Base-by-base conservation (phyloP, 2,888 invertebrate genomes). In the Catocala sponsa region DNA sequence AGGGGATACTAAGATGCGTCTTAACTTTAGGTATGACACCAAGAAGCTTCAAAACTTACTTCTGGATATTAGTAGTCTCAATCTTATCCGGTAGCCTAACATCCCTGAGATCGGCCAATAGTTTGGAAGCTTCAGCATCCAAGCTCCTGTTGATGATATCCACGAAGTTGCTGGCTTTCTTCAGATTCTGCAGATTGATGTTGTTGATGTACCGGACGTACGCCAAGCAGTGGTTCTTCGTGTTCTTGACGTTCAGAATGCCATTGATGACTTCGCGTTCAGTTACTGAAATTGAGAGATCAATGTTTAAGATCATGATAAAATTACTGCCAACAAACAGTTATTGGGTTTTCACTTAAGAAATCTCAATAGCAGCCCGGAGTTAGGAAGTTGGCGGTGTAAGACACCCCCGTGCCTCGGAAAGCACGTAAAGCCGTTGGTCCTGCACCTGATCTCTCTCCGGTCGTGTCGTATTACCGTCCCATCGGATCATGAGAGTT, bases 191-290 rank as follows among this genome's bases (percentile, higher is more conserved):
- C 42, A 99, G 95, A 88, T 99, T 99, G 64, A 99, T 99, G 87
- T 99, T 99, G 91, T 99, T 98, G 86, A 99, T 99, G 89, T 99
- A 98, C 59, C 99, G 95, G 4, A 98, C 96, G 90, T 99, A 99
- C 0, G 99, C 99, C 48, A 99, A 94, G 80, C 99, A 98, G 89
- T 99, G 99, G 82, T 99, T 99, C 86, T 98, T 98, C 0, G 98
- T 98, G 84, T 99, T 98, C 83, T 97, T 98, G 0, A 99, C 99
- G 82, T 97, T 98, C 13, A 99, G 91, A 5, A 99, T 96, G 0
- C 99, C 99, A 82, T 99, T 98, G 76, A 99, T 99, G 0, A 99
- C 99, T 94, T 99, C 99, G 49, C 99, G 95, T 94, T 99, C 99
- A 1, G 99, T 99, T 32, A 99, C 99, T 99, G 89, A 43, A 84